phyloP scores from a whole-genome alignment of 2,113 vertebrate species.

The Etheostoma spectabile region DNA sequence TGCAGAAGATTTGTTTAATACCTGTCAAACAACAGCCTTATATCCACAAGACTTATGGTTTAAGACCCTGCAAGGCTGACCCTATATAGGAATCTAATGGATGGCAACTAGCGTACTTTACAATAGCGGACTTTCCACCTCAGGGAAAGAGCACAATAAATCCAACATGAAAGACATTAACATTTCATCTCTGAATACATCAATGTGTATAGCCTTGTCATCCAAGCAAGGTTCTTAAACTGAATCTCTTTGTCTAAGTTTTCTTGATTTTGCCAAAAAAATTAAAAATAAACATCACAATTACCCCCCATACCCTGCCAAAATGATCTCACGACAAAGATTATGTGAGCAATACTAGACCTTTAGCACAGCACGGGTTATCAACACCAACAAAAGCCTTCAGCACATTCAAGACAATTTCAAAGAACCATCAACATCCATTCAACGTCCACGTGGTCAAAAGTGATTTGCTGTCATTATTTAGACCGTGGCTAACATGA shows the following conservation, averaged over 20 bases:
- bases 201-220: conserved; percentile 71
- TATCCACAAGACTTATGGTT: conserved; percentile 64
- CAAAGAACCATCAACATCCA: conserved; percentile 59
- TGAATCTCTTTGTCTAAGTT: conserved; percentile 72
- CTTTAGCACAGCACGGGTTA: conserved; percentile 60
- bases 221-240: conserved; percentile 75
- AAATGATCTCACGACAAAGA: conserved; percentile 67
- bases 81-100: conserved; percentile 72
- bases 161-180: conserved; percentile 76
- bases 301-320: conserved; percentile 73
- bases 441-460: conserved; percentile 45
- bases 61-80: conserved; percentile 68
- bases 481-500: conserved; percentile 51
- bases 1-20: conserved; percentile 80
- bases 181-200: conserved; percentile 78
- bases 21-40: conserved; percentile 68
- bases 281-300: conserved; percentile 26
- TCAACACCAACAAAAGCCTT: conserved; percentile 62
- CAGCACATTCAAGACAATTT: conserved; percentile 65
- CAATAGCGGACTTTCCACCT: conserved; percentile 71
- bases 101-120: conserved; percentile 77
- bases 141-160: conserved; percentile 70
- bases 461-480: conserved; percentile 52
- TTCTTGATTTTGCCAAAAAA: conserved; percentile 62
- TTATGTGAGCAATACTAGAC: conserved; percentile 64